Percentiles rank a stretch among this genome's conserved stretches.
Evolutionary conservation across 92 coral and sea anemone genomes (phyloP).

Genomic region (Phymanthus crucifer): DNA sequence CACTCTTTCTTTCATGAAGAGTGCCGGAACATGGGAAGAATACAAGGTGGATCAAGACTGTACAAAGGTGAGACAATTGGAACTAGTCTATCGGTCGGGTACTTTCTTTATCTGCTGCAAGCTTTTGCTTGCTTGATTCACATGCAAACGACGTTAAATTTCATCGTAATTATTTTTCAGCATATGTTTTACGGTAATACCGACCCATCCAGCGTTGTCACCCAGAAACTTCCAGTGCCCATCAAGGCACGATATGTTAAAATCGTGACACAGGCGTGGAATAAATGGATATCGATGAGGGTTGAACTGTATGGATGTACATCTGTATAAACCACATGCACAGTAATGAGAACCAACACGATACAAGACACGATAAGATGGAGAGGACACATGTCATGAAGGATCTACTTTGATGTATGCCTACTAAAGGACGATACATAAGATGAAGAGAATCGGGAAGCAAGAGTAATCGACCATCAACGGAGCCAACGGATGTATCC

Average conservation of each 20-base stretch:
- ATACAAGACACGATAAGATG: too few species aligned
- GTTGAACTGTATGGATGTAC: conserved; percentile 25
- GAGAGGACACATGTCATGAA: too few species aligned
- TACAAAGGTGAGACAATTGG: not conserved
- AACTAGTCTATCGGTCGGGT: too few species aligned
- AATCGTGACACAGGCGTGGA: conserved; percentile 15
- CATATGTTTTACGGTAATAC: conserved; percentile 3
- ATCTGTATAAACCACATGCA: not conserved
- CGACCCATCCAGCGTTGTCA: not conserved
- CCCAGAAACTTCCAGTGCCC: conserved; percentile 6
- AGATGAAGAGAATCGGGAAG: too few species aligned
- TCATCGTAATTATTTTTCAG: not conserved
- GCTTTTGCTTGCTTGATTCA: not conserved
- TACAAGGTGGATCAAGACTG: not conserved
- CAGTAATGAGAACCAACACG: not conserved
- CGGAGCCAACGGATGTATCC: too few species aligned
- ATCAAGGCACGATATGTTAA: conserved; percentile 10
- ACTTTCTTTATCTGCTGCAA: too few species aligned
- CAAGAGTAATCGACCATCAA: too few species aligned
- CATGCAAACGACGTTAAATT: too few species aligned
- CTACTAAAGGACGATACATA: too few species aligned
- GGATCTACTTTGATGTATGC: too few species aligned
- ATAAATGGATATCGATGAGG: conserved; percentile 8
- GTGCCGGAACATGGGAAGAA: not conserved
- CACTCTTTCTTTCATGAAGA: not conserved